Evolutionary conservation across 2,113 vertebrate species (phyloP).

Genomic region (Kryptolebias marmoratus): DNA sequence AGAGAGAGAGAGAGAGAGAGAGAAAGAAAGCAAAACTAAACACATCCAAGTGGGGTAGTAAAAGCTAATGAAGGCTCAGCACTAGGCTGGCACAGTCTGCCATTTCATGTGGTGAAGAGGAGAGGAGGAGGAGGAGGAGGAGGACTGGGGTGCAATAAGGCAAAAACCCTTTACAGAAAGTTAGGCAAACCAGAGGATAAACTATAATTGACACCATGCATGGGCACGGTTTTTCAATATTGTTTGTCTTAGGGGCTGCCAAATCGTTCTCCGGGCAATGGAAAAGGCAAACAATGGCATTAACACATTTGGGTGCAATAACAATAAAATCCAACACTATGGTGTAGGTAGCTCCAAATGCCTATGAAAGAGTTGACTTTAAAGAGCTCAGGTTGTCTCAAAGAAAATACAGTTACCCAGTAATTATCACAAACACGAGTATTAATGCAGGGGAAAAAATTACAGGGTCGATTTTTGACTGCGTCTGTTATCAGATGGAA

Average conservation of each 20-base stretch:
- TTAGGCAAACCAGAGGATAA: constrained; percentile 65
- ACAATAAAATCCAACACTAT: constrained; percentile 34
- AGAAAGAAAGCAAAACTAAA: constrained; percentile 72
- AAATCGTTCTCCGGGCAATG: constrained; percentile 39
- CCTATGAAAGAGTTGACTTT: not conserved
- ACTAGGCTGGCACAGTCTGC: constrained; percentile 76
- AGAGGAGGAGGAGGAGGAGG: constrained; percentile 62
- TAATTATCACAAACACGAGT: not conserved
- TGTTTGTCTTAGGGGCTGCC: constrained; percentile 30
- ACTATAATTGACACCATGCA: constrained; percentile 71
- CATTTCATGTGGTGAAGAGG: constrained; percentile 81
- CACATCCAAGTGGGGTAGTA: constrained; percentile 80
- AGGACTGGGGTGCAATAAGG: constrained; percentile 64
- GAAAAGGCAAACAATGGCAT: constrained; percentile 66
- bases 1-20: constrained; percentile 48
- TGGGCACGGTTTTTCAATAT: constrained; percentile 57
- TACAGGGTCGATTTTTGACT: not conserved
- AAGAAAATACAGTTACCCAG: not conserved
- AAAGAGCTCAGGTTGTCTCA: not conserved
- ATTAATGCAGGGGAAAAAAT: not conserved
- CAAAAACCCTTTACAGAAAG: constrained; percentile 49
- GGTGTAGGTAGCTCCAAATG: constrained; percentile 10
- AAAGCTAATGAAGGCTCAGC: constrained; percentile 83
- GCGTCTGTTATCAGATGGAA: not conserved
- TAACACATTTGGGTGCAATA: constrained; percentile 46